Conservation (phyloP, 2,113 vertebrate species). For the Apodemus sylvaticus region DNA sequence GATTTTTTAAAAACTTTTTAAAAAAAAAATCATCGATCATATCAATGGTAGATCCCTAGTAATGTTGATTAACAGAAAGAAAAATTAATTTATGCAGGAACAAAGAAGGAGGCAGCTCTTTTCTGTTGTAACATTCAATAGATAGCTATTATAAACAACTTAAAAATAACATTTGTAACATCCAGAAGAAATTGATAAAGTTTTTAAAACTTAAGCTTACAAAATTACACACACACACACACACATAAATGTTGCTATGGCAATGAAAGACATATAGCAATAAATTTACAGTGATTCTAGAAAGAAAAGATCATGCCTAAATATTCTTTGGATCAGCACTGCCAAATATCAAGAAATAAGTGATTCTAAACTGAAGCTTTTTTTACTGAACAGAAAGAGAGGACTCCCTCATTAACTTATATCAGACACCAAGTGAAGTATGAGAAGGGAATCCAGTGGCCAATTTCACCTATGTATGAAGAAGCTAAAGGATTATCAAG, state of each 20-base stretch:
- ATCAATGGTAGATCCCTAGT: neutral
- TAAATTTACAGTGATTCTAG: neutral
- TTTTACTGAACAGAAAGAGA: neutral
- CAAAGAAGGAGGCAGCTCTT: neutral
- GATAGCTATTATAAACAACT: neutral
- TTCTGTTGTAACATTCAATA: neutral
- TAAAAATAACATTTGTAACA: neutral
- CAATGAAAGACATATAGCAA: neutral
- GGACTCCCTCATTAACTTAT: neutral
- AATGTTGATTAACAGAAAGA: neutral
- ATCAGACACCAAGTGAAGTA: neutral
- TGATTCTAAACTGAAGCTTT: neutral
- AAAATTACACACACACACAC: slow-evolving; percentile 22
- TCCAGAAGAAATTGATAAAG: too few species aligned
- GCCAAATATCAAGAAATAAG: neutral
- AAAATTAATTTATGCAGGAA: neutral
- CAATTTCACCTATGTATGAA: neutral
- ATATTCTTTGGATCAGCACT: neutral
- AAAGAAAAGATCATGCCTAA: too few species aligned
- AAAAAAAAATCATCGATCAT: neutral
- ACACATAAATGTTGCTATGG: neutral
- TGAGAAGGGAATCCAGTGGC: neutral
- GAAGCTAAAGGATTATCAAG: neutral
- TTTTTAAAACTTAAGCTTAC: neutral
- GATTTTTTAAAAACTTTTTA: neutral